These are phyloP conservation scores for Lates japonicus DNA, from an alignment of 2,797 vertebrate genomes.

Conservation along the genomic window DNA sequence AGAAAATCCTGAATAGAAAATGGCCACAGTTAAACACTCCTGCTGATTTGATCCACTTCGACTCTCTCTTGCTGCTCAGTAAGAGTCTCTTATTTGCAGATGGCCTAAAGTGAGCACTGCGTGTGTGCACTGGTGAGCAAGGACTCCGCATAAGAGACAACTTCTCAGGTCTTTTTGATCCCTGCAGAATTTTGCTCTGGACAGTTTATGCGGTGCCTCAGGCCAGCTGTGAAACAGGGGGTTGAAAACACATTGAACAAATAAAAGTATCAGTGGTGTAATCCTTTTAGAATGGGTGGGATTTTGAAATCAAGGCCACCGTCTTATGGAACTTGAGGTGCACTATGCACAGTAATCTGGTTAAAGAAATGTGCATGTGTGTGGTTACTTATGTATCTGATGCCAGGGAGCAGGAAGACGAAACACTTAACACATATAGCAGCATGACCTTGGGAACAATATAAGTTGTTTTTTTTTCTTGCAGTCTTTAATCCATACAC, in stretches of 20 bases:
- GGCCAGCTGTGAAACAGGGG: constrained; percentile 63
- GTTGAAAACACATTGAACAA: constrained; percentile 68
- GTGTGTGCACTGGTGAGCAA: constrained; percentile 21
- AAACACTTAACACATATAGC: constrained; percentile 21
- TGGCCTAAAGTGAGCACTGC: constrained; percentile 15
- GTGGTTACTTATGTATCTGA: constrained; percentile 1
- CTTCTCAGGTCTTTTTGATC: constrained; percentile 60
- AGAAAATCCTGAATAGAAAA: constrained; percentile 12
- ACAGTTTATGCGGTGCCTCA: constrained; percentile 50
- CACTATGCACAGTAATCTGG: constrained; percentile 71
- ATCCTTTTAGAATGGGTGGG: constrained; percentile 73
- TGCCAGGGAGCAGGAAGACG: not conserved
- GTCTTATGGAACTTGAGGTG: constrained; percentile 59
- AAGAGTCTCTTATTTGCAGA: constrained; percentile 26
- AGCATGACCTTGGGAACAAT: constrained; percentile 32
- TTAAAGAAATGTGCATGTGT: constrained; percentile 46
- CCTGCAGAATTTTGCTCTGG: constrained; percentile 52
- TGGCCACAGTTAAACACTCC: not conserved
- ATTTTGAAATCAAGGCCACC: constrained; percentile 73
- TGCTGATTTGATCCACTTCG: constrained; percentile 35
- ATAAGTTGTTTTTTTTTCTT: constrained; percentile 7
- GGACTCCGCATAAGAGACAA: not conserved
- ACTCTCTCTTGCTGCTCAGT: not conserved
- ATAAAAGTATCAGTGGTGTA: constrained; percentile 67
- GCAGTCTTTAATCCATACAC: not conserved